Conservation (phyloP, 1,140 invertebrate genomes). For the Drosophila pandora region DNA sequence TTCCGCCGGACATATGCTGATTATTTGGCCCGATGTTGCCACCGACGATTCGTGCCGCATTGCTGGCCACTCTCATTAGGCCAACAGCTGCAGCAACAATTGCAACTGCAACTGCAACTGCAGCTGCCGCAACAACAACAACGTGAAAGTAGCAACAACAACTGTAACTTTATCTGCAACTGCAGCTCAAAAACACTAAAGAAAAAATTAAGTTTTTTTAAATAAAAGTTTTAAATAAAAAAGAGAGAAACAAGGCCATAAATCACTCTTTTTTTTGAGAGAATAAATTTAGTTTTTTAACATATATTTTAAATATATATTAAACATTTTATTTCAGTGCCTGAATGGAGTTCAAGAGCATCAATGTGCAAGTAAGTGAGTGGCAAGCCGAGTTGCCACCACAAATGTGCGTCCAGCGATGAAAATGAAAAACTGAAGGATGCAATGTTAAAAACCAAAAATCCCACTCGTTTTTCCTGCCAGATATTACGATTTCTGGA, state of each 20-base stretch:
- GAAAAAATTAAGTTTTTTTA: not conserved
- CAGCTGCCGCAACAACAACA: constrained; percentile 13
- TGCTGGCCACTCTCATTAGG: constrained; percentile 63
- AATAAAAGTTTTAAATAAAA: too few relatives aligned
- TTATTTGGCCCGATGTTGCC: constrained; percentile 52
- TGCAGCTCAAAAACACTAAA: constrained; percentile 7
- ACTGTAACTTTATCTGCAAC: constrained; percentile 25
- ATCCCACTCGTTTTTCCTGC: not conserved
- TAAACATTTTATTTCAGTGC: not conserved
- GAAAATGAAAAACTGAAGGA: constrained; percentile 49
- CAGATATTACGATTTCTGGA: not conserved
- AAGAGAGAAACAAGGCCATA: not conserved
- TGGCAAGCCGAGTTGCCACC: constrained; percentile 34
- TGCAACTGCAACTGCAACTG: constrained; percentile 27
- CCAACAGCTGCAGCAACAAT: constrained; percentile 47
- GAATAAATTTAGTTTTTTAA: too few relatives aligned
- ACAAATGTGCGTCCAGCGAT: constrained; percentile 59
- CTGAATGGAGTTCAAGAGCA: constrained; percentile 32
- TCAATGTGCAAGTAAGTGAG: constrained; percentile 21
- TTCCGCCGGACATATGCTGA: constrained; percentile 59
- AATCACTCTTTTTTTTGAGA: not conserved
- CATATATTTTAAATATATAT: not conserved
- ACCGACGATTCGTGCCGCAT: constrained; percentile 43
- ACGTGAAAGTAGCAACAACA: constrained; percentile 3
- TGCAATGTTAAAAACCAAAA: constrained; percentile 14